Evolutionary conservation across 30 jellyfish, hydroid and myxozoan genomes (phyloP), one percentile per base, ranked within the genome.

Genomic region (Nemopilema nomurai): DNA sequence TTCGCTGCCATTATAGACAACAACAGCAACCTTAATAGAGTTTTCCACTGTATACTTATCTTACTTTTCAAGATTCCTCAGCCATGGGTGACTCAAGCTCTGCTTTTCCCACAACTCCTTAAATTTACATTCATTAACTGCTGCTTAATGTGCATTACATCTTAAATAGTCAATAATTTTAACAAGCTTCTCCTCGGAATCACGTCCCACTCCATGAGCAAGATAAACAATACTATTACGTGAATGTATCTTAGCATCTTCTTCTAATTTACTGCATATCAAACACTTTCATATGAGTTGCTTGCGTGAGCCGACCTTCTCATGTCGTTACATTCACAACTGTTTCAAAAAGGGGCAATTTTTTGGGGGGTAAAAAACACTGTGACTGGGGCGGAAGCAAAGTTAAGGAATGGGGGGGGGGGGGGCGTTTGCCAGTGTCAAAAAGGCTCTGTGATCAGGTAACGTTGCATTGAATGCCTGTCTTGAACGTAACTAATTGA

Each of bases 61-160:
- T 74, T 74, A 78, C 49, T 74, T 74, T 41, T 74, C 79, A 74
- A 51, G 84, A 29, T 9, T 28, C 26, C 79, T 74, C 79, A 74
- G 74, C 84, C 84, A 74, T 74, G 79, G 84, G 84, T 74, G 80
- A 26, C 29, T 77, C 53, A 62, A 77, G 87, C 85, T 51, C 32
- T 50, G 51, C n/a, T 49, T 51, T 77, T 50, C 83, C 87, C 87
- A 77, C 17, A 77, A 84, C 84, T 77, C n/a, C 87, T 33, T 77
- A 26, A 77, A 49, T 21, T 51, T 77, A 1, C 24, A 49, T 77
- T 85, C 87, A 74, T 74, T 77, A 74, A 74, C 84, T 74, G 84
- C 84, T 74, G 84, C 84, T 74, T 28, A 28, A 74, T 74, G 84
- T 49, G 84, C 79, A 4, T 31, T 49, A 29, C 84, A 4, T 74